Conservation (phyloP, 2,113 vertebrate genomes). For the Pachyramphus minor region DNA sequence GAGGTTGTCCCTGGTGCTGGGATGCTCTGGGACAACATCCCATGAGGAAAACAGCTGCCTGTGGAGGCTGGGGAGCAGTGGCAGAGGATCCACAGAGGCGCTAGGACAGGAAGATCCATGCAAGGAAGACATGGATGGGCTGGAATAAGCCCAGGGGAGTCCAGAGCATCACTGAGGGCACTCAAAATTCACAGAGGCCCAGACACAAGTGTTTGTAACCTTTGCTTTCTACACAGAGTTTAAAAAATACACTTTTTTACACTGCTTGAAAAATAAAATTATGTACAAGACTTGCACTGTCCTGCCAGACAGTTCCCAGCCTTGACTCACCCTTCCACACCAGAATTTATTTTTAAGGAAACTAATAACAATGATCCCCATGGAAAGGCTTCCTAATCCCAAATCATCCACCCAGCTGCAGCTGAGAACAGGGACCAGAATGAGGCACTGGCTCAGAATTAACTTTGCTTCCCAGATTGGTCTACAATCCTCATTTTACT, state of each 20-base stretch:
- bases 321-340: background rate
- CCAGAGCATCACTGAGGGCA: background rate
- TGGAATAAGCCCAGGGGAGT: background rate
- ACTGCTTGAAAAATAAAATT: background rate
- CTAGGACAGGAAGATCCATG: background rate
- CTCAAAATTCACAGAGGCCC: background rate
- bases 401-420: background rate
- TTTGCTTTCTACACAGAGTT: background rate
- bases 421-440: background rate
- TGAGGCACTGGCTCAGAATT: background rate
- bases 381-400: background rate
- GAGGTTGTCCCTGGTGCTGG: rapidly evolving
- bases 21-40: background rate
- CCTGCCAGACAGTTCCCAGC: background rate
- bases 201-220: rapidly evolving
- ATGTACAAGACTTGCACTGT: rapidly evolving
- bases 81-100: too few relatives aligned
- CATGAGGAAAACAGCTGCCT: rapidly evolving
- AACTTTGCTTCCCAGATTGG: background rate
- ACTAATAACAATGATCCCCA: background rate
- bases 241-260: background rate
- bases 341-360: background rate
- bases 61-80: rapidly evolving
- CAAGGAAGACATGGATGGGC: rapidly evolving
- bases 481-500: slow-evolving; percentile 55